Conservation (phyloP, 2,888 invertebrate genomes). For the Dasypolia templi region DNA sequence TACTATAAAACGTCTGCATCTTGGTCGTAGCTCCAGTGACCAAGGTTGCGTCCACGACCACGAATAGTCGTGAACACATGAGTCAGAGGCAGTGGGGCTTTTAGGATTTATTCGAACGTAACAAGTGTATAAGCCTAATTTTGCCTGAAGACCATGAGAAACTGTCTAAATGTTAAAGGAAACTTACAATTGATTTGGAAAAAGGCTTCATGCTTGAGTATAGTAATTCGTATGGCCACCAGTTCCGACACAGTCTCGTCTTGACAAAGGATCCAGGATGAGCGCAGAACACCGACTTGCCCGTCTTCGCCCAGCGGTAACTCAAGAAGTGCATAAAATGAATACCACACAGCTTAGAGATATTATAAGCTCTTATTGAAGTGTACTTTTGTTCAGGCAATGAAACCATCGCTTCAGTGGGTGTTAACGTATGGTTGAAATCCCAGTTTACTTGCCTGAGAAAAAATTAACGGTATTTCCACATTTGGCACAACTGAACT, state of each 20-base stretch:
- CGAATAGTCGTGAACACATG: neutral
- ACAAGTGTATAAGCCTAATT: neutral
- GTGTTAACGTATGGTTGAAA: constrained; percentile 75
- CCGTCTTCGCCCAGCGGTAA: constrained; percentile 92
- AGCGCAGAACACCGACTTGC: constrained; percentile 94
- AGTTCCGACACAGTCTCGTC: constrained; percentile 93
- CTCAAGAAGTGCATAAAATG: constrained; percentile 92
- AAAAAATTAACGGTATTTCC: constrained; percentile 29
- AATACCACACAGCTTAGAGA: constrained; percentile 96
- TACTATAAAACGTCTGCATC: neutral
- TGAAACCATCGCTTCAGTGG: constrained; percentile 91
- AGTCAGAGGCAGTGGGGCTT: neutral
- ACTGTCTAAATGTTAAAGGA: neutral
- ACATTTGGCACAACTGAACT: neutral
- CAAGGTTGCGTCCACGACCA: too few relatives aligned
- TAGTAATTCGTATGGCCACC: constrained; percentile 95
- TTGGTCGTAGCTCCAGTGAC: neutral
- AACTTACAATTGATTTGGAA: constrained; percentile 96
- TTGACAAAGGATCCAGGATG: constrained; percentile 98
- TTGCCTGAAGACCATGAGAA: constrained; percentile 1
- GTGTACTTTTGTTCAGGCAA: constrained; percentile 93
- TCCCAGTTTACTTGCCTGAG: constrained; percentile 82
- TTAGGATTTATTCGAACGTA: neutral
- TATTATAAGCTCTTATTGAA: constrained; percentile 96
- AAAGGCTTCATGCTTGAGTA: constrained; percentile 96